phyloP scores from a whole-genome alignment of 1,140 invertebrate species.

The Philopotamus ludificatus region DNA sequence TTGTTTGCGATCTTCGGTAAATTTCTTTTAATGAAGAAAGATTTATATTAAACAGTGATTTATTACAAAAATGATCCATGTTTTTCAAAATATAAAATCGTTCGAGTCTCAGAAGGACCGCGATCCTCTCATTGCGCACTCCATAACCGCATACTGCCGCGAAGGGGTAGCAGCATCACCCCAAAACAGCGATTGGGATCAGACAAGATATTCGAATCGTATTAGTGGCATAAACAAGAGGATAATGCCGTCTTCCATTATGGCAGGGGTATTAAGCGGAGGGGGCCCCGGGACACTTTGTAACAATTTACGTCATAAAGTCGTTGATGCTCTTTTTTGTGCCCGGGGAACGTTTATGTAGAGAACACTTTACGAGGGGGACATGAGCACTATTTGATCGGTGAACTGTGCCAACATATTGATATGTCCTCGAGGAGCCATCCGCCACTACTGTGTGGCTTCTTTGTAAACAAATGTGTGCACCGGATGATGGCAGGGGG shows the following conservation, averaged over 20 bases:
- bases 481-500: no score
- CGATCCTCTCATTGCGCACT: no score
- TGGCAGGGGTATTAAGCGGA: slow-evolving; percentile 5
- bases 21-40: background rate
- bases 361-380: background rate
- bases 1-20: background rate
- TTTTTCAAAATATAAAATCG: no score
- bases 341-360: background rate
- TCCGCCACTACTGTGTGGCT: no score
- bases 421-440: background rate
- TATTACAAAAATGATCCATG: no score
- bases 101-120: no score
- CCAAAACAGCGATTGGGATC: slow-evolving; percentile 12
- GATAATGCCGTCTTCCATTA: slow-evolving; percentile 25
- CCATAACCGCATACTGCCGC: no score
- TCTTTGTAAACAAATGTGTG: no score
- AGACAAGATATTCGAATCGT: slow-evolving; percentile 23
- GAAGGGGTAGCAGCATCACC: background rate
- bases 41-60: no score
- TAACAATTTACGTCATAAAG: slow-evolving; percentile 26
- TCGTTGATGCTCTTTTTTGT: slow-evolving; percentile 12
- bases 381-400: slow-evolving; percentile 8
- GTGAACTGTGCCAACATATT: background rate
- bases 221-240: slow-evolving; percentile 28
- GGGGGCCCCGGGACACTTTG: background rate